Conservation (phyloP, 2,888 invertebrate genomes). For the Lobophora halterata region DNA sequence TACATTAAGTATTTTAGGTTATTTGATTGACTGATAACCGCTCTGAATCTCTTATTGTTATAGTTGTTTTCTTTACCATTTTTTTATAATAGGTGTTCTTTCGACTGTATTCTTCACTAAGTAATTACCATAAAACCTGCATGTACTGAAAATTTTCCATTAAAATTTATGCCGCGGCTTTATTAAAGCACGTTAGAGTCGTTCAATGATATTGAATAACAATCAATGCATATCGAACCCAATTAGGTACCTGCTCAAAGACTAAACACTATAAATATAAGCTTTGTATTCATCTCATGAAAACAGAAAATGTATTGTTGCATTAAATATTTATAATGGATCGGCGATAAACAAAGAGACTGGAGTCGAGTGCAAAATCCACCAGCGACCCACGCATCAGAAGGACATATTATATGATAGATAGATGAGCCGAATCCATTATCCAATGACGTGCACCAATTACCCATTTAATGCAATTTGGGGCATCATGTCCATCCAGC, state of each 20-base stretch:
- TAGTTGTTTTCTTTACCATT: too few species aligned
- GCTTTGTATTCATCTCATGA: conserved; percentile 68
- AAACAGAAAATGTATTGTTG: conserved; percentile 59
- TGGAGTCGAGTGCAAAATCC: conserved; percentile 71
- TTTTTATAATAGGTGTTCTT: too few species aligned
- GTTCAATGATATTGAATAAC: conserved; percentile 29
- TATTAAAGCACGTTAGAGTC: conserved; percentile 21
- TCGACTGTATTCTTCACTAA: too few species aligned
- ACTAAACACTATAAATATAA: conserved; percentile 44
- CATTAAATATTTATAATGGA: conserved; percentile 63
- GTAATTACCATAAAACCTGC: not conserved
- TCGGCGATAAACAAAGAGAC: conserved; percentile 63
- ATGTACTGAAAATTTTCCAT: conserved; percentile 5
- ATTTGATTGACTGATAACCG: conserved; percentile 27
- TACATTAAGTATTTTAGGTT: conserved; percentile 26
- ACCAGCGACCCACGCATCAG: conserved; percentile 62
- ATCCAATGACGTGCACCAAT: conserved; percentile 79
- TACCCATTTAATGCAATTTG: conserved; percentile 80
- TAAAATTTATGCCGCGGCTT: conserved; percentile 33
- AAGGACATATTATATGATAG: conserved; percentile 65
- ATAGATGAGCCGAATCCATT: conserved; percentile 74
- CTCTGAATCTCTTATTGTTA: too few species aligned
- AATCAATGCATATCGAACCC: conserved; percentile 27
- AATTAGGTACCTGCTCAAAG: conserved; percentile 32
- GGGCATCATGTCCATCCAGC: conserved; percentile 71